Evolutionary conservation across 2,113 vertebrate genomes (phyloP), one percentile per base, ranked within the genome.

Genomic region (Protomyctophum bolini): DNA sequence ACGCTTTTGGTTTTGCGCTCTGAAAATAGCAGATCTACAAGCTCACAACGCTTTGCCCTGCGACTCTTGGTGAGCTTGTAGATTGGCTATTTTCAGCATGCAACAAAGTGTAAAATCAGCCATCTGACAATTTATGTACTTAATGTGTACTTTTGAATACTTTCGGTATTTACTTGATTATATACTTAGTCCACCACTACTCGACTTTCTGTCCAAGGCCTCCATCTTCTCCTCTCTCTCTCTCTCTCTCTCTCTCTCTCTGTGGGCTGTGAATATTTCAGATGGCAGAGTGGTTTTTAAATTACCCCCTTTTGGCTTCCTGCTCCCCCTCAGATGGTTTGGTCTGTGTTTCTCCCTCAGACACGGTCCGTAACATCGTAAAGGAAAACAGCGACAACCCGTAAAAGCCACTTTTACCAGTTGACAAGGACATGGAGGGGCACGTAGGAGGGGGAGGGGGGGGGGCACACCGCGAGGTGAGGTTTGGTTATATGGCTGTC

Each of bases 341-440:
- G 80, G 85, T 91, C 87, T 87, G 85, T 79, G 78, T 84, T 87
- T 89, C 86, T 85, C 75, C 87, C 85, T 76, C 84, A 83, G 88
- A 87, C 78, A 89, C 82, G 47, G 75, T 83, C 79, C 63, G 64
- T 41, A 41, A 86, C 83, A 41, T 90, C 83, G 80, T 92, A 88
- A 90, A 92, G 87, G 88, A 41, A 88, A 86, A 86, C 88, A 90
- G 85, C 70, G 84, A 90, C 89, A 91, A 91, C 76, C 88, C 82
- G 83, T 92, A 88, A 92, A 92, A 92, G 81, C 83, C 88, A 72
- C 87, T 91, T 89, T 92, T 88, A 91, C 85, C 90, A 90, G 83
- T 81, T 84, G 88, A 89, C 79, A 80, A 86, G 83, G 82, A 81
- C 87, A 85, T 68, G 79, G 77, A 85, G 70, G 79, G 77, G 73